Base-by-base conservation (phyloP, 2,113 vertebrate species). In the Alethe diademata region DNA sequence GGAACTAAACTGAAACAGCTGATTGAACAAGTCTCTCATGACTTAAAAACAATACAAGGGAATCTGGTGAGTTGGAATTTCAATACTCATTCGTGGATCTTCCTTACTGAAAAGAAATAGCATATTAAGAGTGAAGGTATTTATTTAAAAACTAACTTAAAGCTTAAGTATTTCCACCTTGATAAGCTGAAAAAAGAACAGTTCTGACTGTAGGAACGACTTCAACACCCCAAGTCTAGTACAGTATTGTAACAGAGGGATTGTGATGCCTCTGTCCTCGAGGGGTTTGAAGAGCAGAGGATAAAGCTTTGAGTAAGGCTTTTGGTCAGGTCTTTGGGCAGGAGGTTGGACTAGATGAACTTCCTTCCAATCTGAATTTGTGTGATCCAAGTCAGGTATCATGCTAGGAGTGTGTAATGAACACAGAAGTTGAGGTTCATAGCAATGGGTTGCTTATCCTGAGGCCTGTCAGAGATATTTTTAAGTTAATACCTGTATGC, bases 1-100 rank as follows among this genome's bases (percentile, higher is more conserved):
- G 91, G 93, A 95, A 98, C 98, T 60, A 99, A 99, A 50, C 96
- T 99, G 80, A 97, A 97, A 12, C 98, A 99, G 81, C 97, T 99
- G 72, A 97, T 97, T 45, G 95, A 98, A 65, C 98, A 98, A 95
- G 97, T 98, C 73, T 96, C 97, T 18, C 93, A 80, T 0, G 98
- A 99, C 67, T 96, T 99, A 72, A 76, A 65, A 65, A 53, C 81
- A 12, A 86, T 98, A 67, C 97, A 97, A 90, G 88, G 60, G 29
- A 94, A 95, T 58, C 97, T 98, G 98, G 99, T 99, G 93, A 82
- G 98, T 91, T 64, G 42, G 50, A 88, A 47, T 72, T 78, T 47
- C 50, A 86, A 40, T 73, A 43, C 31, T 66, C 4, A 0, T 42
- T 79, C 1, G 0, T 73, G 64, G 12, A 13, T 74, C 40, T 93